Evolutionary conservation across 2,888 invertebrate genomes (phyloP).

Genomic region (Brassicogethes aeneus): DNA sequence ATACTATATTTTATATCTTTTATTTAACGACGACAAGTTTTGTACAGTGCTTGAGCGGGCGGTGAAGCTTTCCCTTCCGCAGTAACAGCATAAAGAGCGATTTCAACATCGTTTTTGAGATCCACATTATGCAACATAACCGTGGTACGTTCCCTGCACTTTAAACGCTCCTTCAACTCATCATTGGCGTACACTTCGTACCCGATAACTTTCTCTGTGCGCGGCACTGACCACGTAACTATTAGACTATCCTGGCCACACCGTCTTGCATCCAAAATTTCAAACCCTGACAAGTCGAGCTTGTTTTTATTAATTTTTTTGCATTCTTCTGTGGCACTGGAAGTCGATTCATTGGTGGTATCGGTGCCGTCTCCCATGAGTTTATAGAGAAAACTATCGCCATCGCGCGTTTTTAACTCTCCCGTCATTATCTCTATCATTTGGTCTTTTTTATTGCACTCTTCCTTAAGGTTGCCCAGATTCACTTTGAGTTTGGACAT

Average conservation of each 20-base stretch:
- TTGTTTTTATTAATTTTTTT: no score
- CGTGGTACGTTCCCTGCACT: neutral
- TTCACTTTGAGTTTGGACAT: neutral
- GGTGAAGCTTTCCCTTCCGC: neutral
- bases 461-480: neutral
- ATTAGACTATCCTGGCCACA: conserved; percentile 2
- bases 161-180: neutral
- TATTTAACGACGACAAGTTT: no score
- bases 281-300: neutral
- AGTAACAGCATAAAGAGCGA: neutral
- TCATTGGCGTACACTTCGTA: neutral
- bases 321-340: no score
- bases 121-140: neutral
- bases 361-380: neutral
- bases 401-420: neutral
- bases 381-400: neutral
- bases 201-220: neutral
- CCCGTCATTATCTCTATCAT: neutral
- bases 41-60: neutral
- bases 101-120: neutral
- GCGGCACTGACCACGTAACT: neutral
- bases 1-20: no score
- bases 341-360: no score
- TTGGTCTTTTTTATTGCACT: neutral
- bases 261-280: conserved; percentile 9